Evolutionary conservation across 2,888 invertebrate genomes (phyloP).

Genomic region (Cheilosia grossa): DNA sequence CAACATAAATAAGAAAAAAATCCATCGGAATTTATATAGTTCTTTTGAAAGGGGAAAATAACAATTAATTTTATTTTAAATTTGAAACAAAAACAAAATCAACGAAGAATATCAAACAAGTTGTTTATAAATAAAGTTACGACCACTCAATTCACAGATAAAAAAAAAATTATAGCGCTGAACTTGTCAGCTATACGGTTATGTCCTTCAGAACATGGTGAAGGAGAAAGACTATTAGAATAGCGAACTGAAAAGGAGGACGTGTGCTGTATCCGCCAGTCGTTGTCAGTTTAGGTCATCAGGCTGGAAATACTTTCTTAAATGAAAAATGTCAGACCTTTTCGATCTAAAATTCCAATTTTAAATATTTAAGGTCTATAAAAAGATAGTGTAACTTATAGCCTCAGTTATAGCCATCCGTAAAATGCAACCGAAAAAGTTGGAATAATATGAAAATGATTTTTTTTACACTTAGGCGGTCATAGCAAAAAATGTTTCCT

Average conservation of each 20-base stretch:
- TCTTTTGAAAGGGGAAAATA: conserved; percentile 33
- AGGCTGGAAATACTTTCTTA: too few species aligned
- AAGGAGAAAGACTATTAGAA: conserved; percentile 1
- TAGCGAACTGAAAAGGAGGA: not conserved
- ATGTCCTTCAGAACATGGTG: not conserved
- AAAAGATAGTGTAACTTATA: too few species aligned
- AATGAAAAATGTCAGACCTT: too few species aligned
- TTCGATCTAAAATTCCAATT: too few species aligned
- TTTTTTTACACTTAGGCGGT: too few species aligned
- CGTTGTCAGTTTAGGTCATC: too few species aligned
- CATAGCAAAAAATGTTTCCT: too few species aligned
- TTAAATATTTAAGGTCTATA: too few species aligned
- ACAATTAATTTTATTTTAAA: conserved; percentile 43
- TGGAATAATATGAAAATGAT: too few species aligned
- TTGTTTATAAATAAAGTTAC: conserved; percentile 33
- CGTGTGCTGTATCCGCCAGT: too few species aligned
- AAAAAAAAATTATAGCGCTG: not conserved
- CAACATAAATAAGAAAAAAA: conserved; percentile 11
- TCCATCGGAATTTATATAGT: conserved; percentile 43
- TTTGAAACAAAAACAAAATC: not conserved
- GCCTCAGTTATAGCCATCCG: too few species aligned
- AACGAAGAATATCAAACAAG: conserved; percentile 21
- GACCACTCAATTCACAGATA: not conserved
- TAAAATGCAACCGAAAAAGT: too few species aligned
- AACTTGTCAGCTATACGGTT: not conserved